Evolutionary conservation across 2,113 vertebrate genomes (phyloP).

Genomic region (Accipiter virgatus): DNA sequence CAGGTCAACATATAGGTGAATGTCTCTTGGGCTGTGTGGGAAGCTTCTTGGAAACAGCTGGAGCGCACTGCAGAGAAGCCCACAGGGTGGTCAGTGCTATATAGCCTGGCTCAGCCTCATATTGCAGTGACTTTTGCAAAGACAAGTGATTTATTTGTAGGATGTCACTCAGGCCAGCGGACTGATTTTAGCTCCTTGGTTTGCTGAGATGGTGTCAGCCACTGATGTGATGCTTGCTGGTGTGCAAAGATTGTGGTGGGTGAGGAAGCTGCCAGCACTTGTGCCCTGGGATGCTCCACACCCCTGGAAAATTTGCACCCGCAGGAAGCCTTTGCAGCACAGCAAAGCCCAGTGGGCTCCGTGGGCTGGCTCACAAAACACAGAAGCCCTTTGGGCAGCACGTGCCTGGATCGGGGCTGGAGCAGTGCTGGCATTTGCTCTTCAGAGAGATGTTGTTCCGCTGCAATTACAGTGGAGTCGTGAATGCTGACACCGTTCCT

Average conservation of each 20-base stretch:
- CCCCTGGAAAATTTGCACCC: neutral
- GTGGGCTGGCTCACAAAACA: rapidly evolving
- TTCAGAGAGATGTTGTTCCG: neutral
- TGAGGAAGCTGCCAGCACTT: neutral
- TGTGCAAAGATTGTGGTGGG: neutral
- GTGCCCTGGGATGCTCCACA: neutral
- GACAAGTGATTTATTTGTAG: neutral
- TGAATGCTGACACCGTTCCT: neutral
- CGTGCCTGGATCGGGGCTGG: rapidly evolving
- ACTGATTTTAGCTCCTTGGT: neutral
- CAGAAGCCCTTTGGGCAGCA: neutral
- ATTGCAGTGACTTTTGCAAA: neutral
- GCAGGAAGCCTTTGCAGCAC: neutral
- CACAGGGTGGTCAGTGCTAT: rapidly evolving
- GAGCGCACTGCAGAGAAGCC: neutral
- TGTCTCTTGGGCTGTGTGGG: neutral
- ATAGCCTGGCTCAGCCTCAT: neutral
- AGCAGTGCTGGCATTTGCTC: neutral
- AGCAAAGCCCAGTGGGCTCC: rapidly evolving
- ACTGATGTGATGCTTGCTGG: neutral
- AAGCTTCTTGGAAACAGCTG: neutral
- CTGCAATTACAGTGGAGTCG: neutral
- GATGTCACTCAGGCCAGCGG: neutral
- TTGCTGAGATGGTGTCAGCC: neutral
- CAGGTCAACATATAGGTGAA: rapidly evolving